Conservation (phyloP, 2,113 vertebrate genomes). For the Bubo bubo region DNA sequence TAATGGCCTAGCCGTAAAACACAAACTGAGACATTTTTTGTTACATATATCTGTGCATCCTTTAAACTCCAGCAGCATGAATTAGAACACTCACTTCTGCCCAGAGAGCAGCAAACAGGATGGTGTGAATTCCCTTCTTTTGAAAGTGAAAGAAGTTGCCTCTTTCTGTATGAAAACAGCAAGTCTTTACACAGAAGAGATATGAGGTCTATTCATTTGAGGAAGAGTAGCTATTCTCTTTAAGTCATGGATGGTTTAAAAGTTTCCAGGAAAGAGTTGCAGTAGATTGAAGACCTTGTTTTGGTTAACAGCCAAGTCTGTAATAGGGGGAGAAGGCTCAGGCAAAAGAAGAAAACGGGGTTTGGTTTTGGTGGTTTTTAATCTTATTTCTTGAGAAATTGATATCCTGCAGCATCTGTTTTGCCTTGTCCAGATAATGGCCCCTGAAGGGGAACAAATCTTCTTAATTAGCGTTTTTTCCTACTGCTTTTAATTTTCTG, state of each 20-base stretch:
- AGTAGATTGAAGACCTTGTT: background rate
- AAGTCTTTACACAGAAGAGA: background rate
- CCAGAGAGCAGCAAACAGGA: background rate
- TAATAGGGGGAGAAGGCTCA: background rate
- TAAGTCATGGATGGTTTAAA: background rate
- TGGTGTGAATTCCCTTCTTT: background rate
- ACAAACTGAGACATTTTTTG: background rate
- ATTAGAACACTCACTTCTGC: background rate
- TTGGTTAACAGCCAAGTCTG: background rate
- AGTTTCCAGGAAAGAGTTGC: background rate
- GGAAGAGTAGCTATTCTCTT: background rate
- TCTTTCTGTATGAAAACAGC: conserved; percentile 1
- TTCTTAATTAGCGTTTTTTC: background rate
- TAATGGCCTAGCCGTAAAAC: background rate
- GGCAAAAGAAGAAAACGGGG: background rate
- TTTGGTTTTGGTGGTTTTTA: background rate
- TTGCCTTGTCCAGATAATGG: background rate
- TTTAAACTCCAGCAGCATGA: background rate
- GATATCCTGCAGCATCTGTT: background rate
- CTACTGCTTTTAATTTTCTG: background rate
- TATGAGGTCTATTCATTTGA: background rate
- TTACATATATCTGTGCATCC: background rate
- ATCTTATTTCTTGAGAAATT: conserved; percentile 2
- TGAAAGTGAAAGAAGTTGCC: conserved; percentile 15
- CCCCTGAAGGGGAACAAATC: background rate